Evolutionary conservation across 2,797 vertebrate genomes (phyloP), one percentile per base, ranked within the genome.

Genomic region (Salmo trutta): DNA sequence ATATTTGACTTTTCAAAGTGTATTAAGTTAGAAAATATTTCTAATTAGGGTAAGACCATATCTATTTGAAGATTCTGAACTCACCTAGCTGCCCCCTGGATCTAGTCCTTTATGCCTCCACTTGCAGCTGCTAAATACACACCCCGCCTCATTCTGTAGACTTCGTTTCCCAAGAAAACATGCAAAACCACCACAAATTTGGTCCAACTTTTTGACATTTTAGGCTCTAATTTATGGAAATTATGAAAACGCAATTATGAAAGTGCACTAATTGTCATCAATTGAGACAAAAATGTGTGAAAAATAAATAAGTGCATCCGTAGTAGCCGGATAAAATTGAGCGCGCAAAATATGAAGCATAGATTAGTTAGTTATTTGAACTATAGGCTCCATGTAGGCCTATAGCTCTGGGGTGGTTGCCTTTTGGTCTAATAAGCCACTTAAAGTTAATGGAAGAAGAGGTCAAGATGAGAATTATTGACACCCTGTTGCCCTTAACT

Each of bases 401-500:
- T 31, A 29, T 31, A 65, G 33, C 53, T 52, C 53, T n/a, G 54
- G 59, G 52, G 10, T 92, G 91, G 88, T 54, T 64, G 88, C 93
- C 88, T 84, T 92, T 90, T 86, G 92, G 93, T 95, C 95, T 96
- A 96, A 98, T 97, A 95, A 97, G 95, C 93, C 93, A 93, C 93
- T 95, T 95, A 92, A 91, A 89, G 92, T 93, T 97, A 97, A 98
- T 98, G 96, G 96, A 97, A 95, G 93, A 95, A 93, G 91, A 95
- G 97, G 97, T 96, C 96, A 95, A 91, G 93, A 95, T 89, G 94
- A 95, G 95, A 96, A 96, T 95, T 96, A 97, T 96, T 95, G 96
- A 96, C 96, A 96, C 95, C 93, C 94, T 88, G 90, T 92, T 95
- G 96, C 96, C 96, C 96, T 97, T 97, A 96, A 97, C 97, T 96